phyloP scores from a whole-genome alignment of 1,140 invertebrate species.

The Euborellia annulipes region DNA sequence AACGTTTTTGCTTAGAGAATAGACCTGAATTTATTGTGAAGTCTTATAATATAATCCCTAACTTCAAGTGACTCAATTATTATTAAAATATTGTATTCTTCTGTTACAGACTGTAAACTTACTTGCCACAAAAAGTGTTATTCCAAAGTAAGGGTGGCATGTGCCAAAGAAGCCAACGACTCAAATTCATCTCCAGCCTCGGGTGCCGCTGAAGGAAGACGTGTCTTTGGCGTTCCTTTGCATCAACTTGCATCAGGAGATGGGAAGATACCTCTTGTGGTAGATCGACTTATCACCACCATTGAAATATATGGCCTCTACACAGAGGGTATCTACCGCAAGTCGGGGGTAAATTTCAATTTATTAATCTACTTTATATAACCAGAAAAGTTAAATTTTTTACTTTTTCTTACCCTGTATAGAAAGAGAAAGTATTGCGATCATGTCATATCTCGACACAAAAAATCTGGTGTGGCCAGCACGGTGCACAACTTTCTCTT shows the following conservation, averaged over 20 bases:
- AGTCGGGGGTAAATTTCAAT: constrained; percentile 57
- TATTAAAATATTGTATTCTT: constrained; percentile 10
- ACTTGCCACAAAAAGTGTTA: constrained; percentile 93
- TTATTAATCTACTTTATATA: constrained; percentile 4
- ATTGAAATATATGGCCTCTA: constrained; percentile 87
- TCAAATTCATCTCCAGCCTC: constrained; percentile 18
- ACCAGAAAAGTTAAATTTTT: too few relatives aligned
- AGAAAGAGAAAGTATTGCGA: too few relatives aligned
- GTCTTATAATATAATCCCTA: too few relatives aligned
- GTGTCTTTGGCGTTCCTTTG: constrained; percentile 64
- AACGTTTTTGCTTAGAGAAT: too few relatives aligned
- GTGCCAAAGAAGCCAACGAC: constrained; percentile 24
- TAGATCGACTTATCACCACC: constrained; percentile 72
- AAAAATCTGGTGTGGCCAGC: too few relatives aligned
- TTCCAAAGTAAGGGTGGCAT: constrained; percentile 38
- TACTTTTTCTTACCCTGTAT: too few relatives aligned
- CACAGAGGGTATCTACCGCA: constrained; percentile 84
- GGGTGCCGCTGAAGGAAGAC: constrained; percentile 34
- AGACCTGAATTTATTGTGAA: too few relatives aligned
- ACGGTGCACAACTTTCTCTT: too few relatives aligned
- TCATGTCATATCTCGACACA: too few relatives aligned
- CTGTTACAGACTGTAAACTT: constrained; percentile 72
- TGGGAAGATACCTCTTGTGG: constrained; percentile 64
- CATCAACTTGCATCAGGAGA: constrained; percentile 56
- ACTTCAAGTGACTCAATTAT: constrained; percentile 1